phyloP scores from a whole-genome alignment of 30 jellyfish, hydroid and myxozoan species.

The Aurelia sp. region DNA sequence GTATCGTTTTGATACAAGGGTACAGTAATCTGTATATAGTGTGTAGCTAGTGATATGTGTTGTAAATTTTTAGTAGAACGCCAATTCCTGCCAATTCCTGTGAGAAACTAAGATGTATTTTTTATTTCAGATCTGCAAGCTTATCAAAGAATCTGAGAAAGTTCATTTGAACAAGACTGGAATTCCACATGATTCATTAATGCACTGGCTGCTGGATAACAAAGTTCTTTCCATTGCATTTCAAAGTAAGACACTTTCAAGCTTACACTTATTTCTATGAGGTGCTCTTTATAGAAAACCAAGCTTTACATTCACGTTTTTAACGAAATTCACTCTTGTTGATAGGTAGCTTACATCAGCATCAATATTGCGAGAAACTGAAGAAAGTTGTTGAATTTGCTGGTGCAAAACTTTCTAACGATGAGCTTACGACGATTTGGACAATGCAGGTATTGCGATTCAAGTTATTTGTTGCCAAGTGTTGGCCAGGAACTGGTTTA shows the following conservation, averaged over 20 bases:
- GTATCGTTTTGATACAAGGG: too few relatives aligned
- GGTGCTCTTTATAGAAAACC: too few relatives aligned
- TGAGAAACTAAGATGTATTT: not conserved
- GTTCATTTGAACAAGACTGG: slow-evolving; percentile 48
- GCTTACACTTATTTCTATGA: too few relatives aligned
- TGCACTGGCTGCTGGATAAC: slow-evolving; percentile 91
- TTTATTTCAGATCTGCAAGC: slow-evolving; percentile 56
- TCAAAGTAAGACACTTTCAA: slow-evolving; percentile 48
- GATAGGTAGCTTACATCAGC: slow-evolving; percentile 89
- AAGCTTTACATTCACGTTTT: too few relatives aligned
- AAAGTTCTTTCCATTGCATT: slow-evolving; percentile 90
- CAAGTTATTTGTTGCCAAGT: too few relatives aligned
- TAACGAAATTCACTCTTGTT: too few relatives aligned
- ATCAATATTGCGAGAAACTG: slow-evolving; percentile 94
- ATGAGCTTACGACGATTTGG: slow-evolving; percentile 94
- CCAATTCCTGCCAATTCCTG: too few relatives aligned
- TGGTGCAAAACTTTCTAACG: slow-evolving; percentile 85
- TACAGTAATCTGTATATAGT: too few relatives aligned
- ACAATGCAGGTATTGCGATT: slow-evolving; percentile 72
- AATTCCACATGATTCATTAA: slow-evolving; percentile 62
- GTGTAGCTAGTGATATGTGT: too few relatives aligned
- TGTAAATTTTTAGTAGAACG: too few relatives aligned
- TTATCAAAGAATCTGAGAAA: slow-evolving; percentile 84
- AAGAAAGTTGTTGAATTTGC: slow-evolving; percentile 89
- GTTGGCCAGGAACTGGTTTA: too few relatives aligned